These are phyloP conservation scores for Scatophagus argus DNA, from an alignment of 2,113 vertebrate genomes.

Conservation along the genomic window DNA sequence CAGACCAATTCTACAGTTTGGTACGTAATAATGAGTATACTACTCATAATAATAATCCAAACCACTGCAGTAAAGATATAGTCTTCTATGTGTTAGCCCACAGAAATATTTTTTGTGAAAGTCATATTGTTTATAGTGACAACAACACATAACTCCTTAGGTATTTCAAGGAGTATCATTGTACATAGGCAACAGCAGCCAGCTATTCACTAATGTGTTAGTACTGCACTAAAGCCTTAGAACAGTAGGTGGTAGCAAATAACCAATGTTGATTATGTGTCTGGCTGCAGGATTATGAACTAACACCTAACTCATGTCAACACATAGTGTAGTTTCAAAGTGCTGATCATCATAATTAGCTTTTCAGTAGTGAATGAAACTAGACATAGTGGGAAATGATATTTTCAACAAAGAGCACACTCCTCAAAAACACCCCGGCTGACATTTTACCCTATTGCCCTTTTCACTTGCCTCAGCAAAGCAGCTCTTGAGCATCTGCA, in stretches of 20 bases:
- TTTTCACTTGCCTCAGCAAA: slow-evolving; percentile 2
- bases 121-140: background rate
- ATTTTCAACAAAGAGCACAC: background rate
- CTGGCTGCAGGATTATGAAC: background rate
- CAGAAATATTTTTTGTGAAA: background rate
- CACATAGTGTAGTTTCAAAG: background rate
- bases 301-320: background rate
- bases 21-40: too few species aligned
- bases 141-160: background rate
- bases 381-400: background rate
- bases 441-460: background rate
- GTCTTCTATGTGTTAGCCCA: background rate
- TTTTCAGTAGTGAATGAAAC: background rate
- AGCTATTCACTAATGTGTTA: background rate
- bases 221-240: background rate
- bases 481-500: background rate
- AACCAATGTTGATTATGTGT: background rate
- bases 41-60: too few species aligned
- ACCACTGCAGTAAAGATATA: background rate
- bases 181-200: background rate
- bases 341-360: background rate
- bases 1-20: background rate
- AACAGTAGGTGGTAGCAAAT: slow-evolving; percentile 67
- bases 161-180: background rate
- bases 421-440: background rate